Conservation (phyloP, 2,888 invertebrate species). For the Papilio gigon region DNA sequence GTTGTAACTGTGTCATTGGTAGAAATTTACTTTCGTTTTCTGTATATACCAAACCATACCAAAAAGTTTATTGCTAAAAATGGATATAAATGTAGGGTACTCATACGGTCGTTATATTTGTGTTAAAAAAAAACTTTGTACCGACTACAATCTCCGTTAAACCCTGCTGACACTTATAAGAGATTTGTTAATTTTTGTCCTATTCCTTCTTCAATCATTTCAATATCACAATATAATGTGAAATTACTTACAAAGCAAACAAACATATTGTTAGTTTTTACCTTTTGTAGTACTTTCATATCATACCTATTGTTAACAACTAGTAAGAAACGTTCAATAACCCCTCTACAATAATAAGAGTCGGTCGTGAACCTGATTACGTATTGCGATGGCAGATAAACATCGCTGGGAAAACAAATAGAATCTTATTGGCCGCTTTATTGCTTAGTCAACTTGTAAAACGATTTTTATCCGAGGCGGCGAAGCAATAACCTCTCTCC, state of each 20-base stretch:
- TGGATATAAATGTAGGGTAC: neutral
- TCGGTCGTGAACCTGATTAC: slow-evolving; percentile 33
- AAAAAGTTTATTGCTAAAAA: neutral
- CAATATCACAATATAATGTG: neutral
- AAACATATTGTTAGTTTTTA: neutral
- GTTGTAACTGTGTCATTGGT: neutral
- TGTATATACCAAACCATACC: neutral
- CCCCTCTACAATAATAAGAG: slow-evolving; percentile 35
- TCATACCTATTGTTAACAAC: slow-evolving; percentile 24
- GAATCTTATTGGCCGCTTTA: slow-evolving; percentile 38
- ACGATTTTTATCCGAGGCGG: slow-evolving; percentile 38
- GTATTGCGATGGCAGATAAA: slow-evolving; percentile 38
- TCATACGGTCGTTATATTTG: neutral
- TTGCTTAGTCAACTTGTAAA: slow-evolving; percentile 33
- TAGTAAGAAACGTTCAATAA: slow-evolving; percentile 29
- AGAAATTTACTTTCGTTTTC: neutral
- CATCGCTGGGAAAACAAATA: slow-evolving; percentile 35
- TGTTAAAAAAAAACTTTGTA: neutral
- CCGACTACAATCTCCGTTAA: neutral
- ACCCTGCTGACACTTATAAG: neutral
- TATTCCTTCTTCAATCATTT: neutral
- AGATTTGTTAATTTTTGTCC: neutral
- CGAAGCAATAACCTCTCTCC: slow-evolving; percentile 9
- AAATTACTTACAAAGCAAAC: neutral
- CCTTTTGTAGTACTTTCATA: neutral